Evolutionary conservation across 1,140 invertebrate genomes (phyloP).

Genomic region (Pseudobourletiella spinata): DNA sequence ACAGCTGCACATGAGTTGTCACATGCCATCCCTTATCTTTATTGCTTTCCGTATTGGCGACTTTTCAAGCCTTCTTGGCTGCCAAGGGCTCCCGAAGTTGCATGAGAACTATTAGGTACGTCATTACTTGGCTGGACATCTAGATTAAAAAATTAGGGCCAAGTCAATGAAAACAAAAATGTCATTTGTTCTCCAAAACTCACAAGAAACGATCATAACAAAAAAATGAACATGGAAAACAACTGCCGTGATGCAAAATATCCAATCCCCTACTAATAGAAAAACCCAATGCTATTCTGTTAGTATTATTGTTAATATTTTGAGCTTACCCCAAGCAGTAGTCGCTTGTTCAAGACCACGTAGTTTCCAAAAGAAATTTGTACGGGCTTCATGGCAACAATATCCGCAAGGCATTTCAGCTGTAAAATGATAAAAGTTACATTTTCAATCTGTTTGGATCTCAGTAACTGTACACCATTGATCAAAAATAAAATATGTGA

Average conservation of each 20-base stretch:
- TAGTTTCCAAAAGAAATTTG: background rate
- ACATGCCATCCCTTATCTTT: too few species aligned
- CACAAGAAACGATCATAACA: background rate
- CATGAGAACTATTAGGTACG: constrained; percentile 1
- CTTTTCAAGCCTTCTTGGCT: too few species aligned
- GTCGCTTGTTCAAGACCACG: background rate
- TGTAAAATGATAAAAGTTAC: background rate
- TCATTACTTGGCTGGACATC: background rate
- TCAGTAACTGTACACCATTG: background rate
- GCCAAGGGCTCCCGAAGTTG: background rate
- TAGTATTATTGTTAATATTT: background rate
- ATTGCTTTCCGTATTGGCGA: too few species aligned
- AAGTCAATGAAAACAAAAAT: background rate
- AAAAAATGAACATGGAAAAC: background rate
- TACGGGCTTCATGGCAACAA: background rate
- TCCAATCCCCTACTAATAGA: too few species aligned
- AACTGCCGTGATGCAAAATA: too few species aligned
- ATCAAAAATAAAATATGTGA: background rate
- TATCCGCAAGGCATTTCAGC: background rate
- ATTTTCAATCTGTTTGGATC: background rate
- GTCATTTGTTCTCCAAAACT: background rate
- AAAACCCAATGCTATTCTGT: background rate
- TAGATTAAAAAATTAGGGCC: too few species aligned
- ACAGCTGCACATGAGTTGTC: too few species aligned
- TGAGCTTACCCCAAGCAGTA: background rate